A percentile compares a stretch with the other conserved stretches of the same genome.
Conservation (phyloP, 2,113 vertebrate species). For the Motacilla tschutschensis region DNA sequence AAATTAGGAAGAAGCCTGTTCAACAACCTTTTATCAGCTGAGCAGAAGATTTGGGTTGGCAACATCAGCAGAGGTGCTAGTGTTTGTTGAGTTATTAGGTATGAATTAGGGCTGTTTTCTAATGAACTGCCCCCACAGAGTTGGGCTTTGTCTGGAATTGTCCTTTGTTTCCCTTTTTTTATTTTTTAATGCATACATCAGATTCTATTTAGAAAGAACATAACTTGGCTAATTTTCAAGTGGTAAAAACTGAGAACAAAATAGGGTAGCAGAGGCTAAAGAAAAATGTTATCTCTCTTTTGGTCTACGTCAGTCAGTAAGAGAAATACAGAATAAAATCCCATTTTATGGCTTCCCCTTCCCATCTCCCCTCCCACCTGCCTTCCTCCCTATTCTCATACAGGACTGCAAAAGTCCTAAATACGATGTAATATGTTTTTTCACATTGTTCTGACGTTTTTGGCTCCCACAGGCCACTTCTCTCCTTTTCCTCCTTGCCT, state of each 20-base stretch:
- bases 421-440: background rate
- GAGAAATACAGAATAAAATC: background rate
- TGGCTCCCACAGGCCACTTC: background rate
- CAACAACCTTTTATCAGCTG: background rate
- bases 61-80: background rate
- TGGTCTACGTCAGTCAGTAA: background rate
- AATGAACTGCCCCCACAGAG: background rate
- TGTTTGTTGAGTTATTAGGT: background rate
- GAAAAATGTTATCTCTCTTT: background rate
- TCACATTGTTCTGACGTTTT: background rate
- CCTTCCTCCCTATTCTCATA: background rate
- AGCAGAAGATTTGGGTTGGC: background rate
- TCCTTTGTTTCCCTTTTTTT: background rate
- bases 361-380: background rate
- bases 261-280: background rate
- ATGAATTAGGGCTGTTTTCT: background rate
- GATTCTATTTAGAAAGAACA: background rate
- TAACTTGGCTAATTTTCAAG: background rate
- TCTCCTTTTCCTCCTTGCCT: conserved; percentile 9
- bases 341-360: conserved; percentile 23
- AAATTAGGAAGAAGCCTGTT: background rate
- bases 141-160: background rate
- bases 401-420: background rate
- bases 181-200: background rate
- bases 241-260: background rate